Conservation (phyloP, 1,140 invertebrate genomes). For the Lepidurus arcticus region DNA sequence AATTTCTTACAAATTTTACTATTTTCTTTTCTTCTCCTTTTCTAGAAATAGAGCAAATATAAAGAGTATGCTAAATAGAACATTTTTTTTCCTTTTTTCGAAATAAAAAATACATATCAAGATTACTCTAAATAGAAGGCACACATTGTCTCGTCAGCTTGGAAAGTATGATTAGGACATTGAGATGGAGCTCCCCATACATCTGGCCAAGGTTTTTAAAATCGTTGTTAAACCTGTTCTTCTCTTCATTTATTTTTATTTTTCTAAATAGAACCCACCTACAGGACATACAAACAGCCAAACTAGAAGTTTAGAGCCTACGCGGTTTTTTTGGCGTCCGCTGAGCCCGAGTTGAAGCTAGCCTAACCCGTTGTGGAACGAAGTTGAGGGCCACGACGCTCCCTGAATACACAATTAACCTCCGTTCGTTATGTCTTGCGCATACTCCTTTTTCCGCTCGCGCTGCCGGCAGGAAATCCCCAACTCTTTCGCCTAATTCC, state of each 20-base stretch:
- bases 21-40: too few species aligned
- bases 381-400: background rate
- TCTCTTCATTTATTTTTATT: background rate
- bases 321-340: background rate
- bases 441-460: background rate
- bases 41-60: too few species aligned
- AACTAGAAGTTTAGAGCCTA: background rate
- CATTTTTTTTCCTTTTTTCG: too few species aligned
- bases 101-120: too few species aligned
- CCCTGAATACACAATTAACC: conserved; percentile 12
- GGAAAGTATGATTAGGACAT: too few species aligned
- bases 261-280: background rate
- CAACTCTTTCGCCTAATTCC: background rate
- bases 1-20: too few species aligned
- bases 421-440: background rate
- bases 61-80: too few species aligned
- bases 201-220: too few species aligned
- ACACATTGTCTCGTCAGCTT: too few species aligned
- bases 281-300: background rate
- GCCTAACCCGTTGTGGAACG: background rate
- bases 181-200: too few species aligned
- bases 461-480: background rate
- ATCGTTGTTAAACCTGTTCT: background rate
- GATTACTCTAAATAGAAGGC: too few species aligned
- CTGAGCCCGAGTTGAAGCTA: background rate